Evolutionary conservation across 2,888 invertebrate species (phyloP).

Genomic region (Fragum sueziense): DNA sequence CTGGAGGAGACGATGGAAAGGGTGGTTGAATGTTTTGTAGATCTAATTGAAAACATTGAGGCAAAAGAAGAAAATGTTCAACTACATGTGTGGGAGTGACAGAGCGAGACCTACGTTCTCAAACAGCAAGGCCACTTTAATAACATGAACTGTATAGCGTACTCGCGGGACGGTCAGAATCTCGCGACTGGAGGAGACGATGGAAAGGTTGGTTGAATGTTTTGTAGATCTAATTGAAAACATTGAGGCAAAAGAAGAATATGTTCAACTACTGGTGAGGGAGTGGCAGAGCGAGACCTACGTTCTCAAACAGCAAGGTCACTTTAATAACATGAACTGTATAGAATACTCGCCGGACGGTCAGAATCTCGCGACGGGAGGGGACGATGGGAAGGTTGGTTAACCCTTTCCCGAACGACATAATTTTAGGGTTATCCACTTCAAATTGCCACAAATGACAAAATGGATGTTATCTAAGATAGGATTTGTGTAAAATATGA

Average conservation of each 20-base stretch:
- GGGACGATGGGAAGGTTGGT: slow-evolving; percentile 95
- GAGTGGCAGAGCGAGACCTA: slow-evolving; percentile 99
- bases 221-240: too few relatives aligned
- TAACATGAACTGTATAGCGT: slow-evolving; percentile 94
- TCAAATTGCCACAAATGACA: too few relatives aligned
- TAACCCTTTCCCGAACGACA: too few relatives aligned
- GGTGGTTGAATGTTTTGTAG: too few relatives aligned
- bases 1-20: slow-evolving; percentile 97
- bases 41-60: too few relatives aligned
- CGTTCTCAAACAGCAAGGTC: slow-evolving; percentile 98
- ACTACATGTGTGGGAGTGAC: slow-evolving; percentile 99
- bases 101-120: slow-evolving; percentile 98
- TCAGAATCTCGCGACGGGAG: slow-evolving; percentile 94
- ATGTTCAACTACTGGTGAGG: slow-evolving; percentile 98
- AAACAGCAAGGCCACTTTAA: slow-evolving; percentile 99
- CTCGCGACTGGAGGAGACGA: slow-evolving; percentile 97
- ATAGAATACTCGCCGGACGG: slow-evolving; percentile 97
- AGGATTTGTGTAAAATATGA: too few relatives aligned
- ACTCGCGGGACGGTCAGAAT: slow-evolving; percentile 95
- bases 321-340: slow-evolving; percentile 95
- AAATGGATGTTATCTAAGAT: too few relatives aligned
- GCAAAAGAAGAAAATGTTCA: too few relatives aligned
- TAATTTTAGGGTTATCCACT: too few relatives aligned
- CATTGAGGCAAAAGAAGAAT: too few relatives aligned
- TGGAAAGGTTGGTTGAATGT: too few relatives aligned